phyloP scores from a whole-genome alignment of 2,888 invertebrate genomes.

The Nomada flava region DNA sequence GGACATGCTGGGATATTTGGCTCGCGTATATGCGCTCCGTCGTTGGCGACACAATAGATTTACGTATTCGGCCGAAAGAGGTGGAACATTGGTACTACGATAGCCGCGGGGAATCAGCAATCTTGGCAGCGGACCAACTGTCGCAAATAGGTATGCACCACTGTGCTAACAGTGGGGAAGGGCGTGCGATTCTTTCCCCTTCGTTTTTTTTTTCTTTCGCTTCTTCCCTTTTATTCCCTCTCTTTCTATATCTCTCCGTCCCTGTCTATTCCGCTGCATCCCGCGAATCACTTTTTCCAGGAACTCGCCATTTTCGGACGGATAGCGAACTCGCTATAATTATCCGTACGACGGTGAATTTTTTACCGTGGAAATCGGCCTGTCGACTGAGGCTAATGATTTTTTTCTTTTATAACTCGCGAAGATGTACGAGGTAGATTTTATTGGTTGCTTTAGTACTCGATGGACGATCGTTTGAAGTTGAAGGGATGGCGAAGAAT shows the following conservation, averaged over 20 bases:
- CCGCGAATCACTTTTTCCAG: neutral
- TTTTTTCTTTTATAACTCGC: neutral
- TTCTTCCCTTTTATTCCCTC: neutral
- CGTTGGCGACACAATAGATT: slow-evolving; percentile 81
- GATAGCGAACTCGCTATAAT: slow-evolving; percentile 30
- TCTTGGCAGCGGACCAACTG: slow-evolving; percentile 81
- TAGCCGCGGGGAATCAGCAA: slow-evolving; percentile 79
- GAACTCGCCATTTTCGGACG: slow-evolving; percentile 54
- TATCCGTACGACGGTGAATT: slow-evolving; percentile 36
- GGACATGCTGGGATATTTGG: slow-evolving; percentile 72
- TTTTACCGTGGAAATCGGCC: slow-evolving; percentile 3
- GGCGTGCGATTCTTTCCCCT: slow-evolving; percentile 67
- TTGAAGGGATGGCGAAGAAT: too few species aligned
- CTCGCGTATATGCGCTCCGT: slow-evolving; percentile 71
- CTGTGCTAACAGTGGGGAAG: slow-evolving; percentile 73
- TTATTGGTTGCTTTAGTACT: too few species aligned
- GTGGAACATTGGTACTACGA: slow-evolving; percentile 77
- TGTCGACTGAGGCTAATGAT: neutral
- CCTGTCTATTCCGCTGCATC: slow-evolving; percentile 10
- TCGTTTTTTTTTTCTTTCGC: slow-evolving; percentile 25
- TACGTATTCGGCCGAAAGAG: slow-evolving; percentile 81
- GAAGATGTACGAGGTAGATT: neutral
- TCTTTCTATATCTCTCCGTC: neutral
- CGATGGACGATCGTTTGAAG: too few species aligned
- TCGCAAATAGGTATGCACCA: slow-evolving; percentile 80